phyloP scores from a whole-genome alignment of 2,888 invertebrate species.

The Tupiocoris notatus region DNA sequence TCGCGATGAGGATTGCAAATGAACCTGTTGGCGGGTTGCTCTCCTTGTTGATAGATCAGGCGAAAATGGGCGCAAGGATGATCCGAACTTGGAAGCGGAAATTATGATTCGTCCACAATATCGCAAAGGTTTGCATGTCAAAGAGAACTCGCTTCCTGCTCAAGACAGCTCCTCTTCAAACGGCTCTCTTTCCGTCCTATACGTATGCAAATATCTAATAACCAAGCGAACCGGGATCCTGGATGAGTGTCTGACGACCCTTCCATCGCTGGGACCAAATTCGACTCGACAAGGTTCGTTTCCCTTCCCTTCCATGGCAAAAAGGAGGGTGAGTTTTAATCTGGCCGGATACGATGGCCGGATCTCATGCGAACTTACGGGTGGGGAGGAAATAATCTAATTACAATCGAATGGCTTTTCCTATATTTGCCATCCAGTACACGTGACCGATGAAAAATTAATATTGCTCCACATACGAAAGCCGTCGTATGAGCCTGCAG shows the following conservation, averaged over 20 bases:
- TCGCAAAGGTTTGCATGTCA: slow-evolving; percentile 35
- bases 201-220: slow-evolving; percentile 39
- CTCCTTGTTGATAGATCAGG: too few species aligned
- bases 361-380: not conserved
- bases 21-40: not conserved
- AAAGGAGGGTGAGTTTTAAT: slow-evolving; percentile 35
- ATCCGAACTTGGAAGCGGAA: too few species aligned
- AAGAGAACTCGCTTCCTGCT: slow-evolving; percentile 11
- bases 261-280: not conserved
- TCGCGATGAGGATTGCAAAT: not conserved
- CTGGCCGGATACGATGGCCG: slow-evolving; percentile 1
- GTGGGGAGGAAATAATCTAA: slow-evolving; percentile 10
- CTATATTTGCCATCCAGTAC: not conserved
- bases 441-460: not conserved
- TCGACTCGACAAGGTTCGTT: not conserved
- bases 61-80: too few species aligned
- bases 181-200: slow-evolving; percentile 4
- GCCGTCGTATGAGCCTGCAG: not conserved
- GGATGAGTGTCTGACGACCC: not conserved
- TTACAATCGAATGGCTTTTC: slow-evolving; percentile 26
- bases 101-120: slow-evolving; percentile 28
- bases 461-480: not conserved
- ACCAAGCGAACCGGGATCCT: slow-evolving; percentile 3
- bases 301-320: not conserved
- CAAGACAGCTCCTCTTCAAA: slow-evolving; percentile 26